Conservation (phyloP, 2,888 invertebrate genomes). For the Temnothorax rugatulus region DNA sequence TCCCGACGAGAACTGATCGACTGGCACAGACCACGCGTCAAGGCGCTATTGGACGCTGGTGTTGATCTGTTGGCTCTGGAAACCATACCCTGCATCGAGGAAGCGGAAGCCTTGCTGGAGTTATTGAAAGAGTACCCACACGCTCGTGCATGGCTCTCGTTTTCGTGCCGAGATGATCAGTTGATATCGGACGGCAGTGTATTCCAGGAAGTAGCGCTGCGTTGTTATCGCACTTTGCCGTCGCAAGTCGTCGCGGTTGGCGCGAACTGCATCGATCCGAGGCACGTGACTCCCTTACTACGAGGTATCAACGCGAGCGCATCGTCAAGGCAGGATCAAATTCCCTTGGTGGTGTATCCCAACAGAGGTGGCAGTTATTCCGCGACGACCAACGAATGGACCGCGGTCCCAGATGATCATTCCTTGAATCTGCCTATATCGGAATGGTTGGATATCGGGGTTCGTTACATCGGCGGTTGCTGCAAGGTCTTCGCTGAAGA, state of each 20-base stretch:
- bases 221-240: slow-evolving; percentile 89
- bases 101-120: slow-evolving; percentile 94
- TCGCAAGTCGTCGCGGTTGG: slow-evolving; percentile 95
- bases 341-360: slow-evolving; percentile 96
- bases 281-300: slow-evolving; percentile 89
- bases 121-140: slow-evolving; percentile 93
- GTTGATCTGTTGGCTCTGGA: slow-evolving; percentile 96
- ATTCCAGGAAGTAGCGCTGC: slow-evolving; percentile 91
- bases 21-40: slow-evolving; percentile 95
- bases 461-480: slow-evolving; percentile 96
- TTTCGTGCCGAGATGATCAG: slow-evolving; percentile 91
- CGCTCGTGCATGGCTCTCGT: slow-evolving; percentile 94
- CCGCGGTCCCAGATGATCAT: slow-evolving; percentile 89
- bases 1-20: slow-evolving; percentile 89
- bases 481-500: slow-evolving; percentile 95
- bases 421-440: slow-evolving; percentile 91
- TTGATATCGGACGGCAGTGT: slow-evolving; percentile 93
- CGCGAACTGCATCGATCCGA: slow-evolving; percentile 94
- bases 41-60: slow-evolving; percentile 92
- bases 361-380: slow-evolving; percentile 96
- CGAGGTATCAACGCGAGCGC: slow-evolving; percentile 87
- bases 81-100: slow-evolving; percentile 95
- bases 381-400: slow-evolving; percentile 88
- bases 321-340: slow-evolving; percentile 83
- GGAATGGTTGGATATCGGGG: slow-evolving; percentile 94